Base-by-base conservation (phyloP, 2,797 vertebrate species). In the Anisognathus igniventris region DNA sequence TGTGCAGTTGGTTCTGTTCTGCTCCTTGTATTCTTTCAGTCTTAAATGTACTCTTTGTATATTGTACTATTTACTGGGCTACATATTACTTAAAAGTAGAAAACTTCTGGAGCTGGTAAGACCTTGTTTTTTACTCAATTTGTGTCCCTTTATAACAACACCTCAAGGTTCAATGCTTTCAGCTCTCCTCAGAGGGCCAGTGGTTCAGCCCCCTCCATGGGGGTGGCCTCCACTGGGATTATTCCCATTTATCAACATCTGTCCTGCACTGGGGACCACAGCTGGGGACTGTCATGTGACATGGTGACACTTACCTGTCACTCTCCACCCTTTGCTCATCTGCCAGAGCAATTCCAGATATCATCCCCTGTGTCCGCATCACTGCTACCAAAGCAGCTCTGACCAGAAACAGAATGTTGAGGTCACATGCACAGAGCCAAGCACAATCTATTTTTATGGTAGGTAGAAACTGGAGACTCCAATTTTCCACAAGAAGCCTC, bases 251-350 rank as follows among this genome's bases (percentile, higher is more conserved):
- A 39, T n/a, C 35, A 24, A 1, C 25, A 27, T 50, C 27, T 51
- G 28, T 83, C 39, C 50, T n/a, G 22, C 12, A 5, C 5, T 22
- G n/a, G 1, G 2, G 31, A 6, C 15, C 15, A 13, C 7, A 50
- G 1, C 12, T 61, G 48, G 42, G 14, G 2, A 0, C 27, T 24
- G 17, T 22, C 58, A 12, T 19, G 20, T 44, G 57, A 7, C n/a
- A 25, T 27, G 23, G n/a, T 17, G n/a, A 57, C 25, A 19, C 12
- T 61, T 14, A 19, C 4, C 1, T 4, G 9, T n/a, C 30, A 9
- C 40, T 40, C 40, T 40, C 20, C 6, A 66, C 24, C 30, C 58
- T 74, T 66, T 14, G 13, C 31, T 81, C 25, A 12, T 75, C 44
- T 57, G 31, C 42, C 44, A 58, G n/a, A 75, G 15, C 28, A 20